Conservation (phyloP, 30 jellyfish, hydroid and myxozoan genomes). For the Haliclystus octoradiatus region DNA sequence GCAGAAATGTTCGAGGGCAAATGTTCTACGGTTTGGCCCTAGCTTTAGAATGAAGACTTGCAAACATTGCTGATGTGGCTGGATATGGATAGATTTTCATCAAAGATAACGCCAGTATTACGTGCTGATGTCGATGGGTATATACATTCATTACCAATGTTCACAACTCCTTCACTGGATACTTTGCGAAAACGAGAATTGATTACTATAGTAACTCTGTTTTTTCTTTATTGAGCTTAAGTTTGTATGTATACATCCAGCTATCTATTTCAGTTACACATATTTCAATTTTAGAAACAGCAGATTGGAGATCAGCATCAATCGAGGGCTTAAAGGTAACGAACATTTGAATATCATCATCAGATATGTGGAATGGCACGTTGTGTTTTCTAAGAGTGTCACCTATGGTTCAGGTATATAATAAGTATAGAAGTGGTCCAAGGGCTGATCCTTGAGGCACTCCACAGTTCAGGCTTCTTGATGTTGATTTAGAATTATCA, state of each 20-base stretch:
- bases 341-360: slow-evolving; percentile 36
- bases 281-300: slow-evolving; percentile 22
- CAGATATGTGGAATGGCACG: slow-evolving; percentile 11
- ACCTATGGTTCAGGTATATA: slow-evolving; percentile 15
- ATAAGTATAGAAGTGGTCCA: slow-evolving; percentile 14
- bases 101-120: too few species aligned
- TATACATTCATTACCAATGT: too few species aligned
- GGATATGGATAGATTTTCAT: too few species aligned
- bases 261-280: slow-evolving; percentile 21
- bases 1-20: too few species aligned
- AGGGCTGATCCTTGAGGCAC: slow-evolving; percentile 43
- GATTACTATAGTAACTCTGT: slow-evolving; percentile 15
- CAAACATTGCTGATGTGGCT: too few species aligned
- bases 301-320: slow-evolving; percentile 13
- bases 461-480: slow-evolving; percentile 22
- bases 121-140: too few species aligned
- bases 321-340: slow-evolving; percentile 18
- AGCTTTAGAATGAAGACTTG: too few species aligned
- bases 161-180: too few species aligned
- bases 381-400: slow-evolving; percentile 11
- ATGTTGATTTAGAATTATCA: slow-evolving; percentile 8
- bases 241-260: slow-evolving; percentile 34
- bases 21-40: too few species aligned
- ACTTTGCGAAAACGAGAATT: too few species aligned
- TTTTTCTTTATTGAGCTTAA: slow-evolving; percentile 13